Percentiles rank a stretch among this genome's conserved stretches.
phyloP scores from a whole-genome alignment of 2,113 vertebrate genomes.

The Colaptes auratus region DNA sequence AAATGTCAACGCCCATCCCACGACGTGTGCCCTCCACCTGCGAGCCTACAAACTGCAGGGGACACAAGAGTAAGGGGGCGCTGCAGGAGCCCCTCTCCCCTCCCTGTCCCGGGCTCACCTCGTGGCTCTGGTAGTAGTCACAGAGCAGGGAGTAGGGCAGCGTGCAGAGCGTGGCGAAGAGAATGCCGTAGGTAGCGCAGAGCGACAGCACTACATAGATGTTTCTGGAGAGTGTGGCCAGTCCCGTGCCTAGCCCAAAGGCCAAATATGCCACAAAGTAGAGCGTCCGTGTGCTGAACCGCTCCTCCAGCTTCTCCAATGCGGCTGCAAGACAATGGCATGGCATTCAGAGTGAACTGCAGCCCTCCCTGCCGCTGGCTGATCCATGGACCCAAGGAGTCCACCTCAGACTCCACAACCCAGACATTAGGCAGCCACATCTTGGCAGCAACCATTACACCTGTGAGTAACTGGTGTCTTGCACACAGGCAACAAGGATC shows the following conservation, averaged over 20 bases:
- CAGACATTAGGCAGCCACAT: neutral
- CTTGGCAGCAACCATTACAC: rapidly evolving
- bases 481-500: rapidly evolving
- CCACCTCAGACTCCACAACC: neutral
- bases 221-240: constrained; percentile 92
- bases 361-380: neutral
- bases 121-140: constrained; percentile 95
- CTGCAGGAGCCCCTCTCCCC: neutral
- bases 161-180: constrained; percentile 96
- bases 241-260: constrained; percentile 93
- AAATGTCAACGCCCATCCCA: constrained; percentile 97
- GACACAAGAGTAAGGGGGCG: neutral
- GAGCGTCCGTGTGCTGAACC: constrained; percentile 89
- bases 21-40: constrained; percentile 84
- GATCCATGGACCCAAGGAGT: rapidly evolving
- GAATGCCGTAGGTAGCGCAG: constrained; percentile 91
- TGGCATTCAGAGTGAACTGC: neutral
- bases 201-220: constrained; percentile 92
- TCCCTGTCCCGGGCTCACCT: constrained; percentile 77
- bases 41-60: constrained; percentile 87
- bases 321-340: constrained; percentile 76
- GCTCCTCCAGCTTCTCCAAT: constrained; percentile 94
- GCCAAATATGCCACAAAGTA: constrained; percentile 96
- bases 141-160: constrained; percentile 98
- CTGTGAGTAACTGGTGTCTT: neutral